A percentile compares a stretch with the other conserved stretches of the same genome.
Evolutionary conservation across 2,888 invertebrate species (phyloP).

Genomic region (Drosophila meridionalis): DNA sequence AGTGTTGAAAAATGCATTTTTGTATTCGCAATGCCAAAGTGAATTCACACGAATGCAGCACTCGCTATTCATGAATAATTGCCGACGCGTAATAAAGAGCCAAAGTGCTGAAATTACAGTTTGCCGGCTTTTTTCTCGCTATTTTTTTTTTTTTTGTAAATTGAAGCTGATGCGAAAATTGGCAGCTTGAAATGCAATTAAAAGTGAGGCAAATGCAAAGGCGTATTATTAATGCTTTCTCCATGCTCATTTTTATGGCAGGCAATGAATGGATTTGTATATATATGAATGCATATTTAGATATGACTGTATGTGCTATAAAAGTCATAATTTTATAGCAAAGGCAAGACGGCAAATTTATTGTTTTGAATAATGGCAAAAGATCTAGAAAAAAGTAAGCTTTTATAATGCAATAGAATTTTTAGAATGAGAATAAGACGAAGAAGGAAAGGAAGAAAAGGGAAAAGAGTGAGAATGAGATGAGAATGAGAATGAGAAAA

Average conservation of each 20-base stretch:
- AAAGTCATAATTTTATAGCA: constrained; percentile 3
- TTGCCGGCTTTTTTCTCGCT: constrained; percentile 9
- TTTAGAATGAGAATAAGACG: neutral
- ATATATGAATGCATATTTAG: neutral
- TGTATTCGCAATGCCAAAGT: constrained; percentile 40
- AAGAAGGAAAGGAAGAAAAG: no score
- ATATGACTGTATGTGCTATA: neutral
- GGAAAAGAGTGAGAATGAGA: neutral
- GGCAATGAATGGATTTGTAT: neutral
- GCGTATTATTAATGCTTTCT: constrained; percentile 42
- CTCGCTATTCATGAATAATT: constrained; percentile 48
- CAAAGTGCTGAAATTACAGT: constrained; percentile 66
- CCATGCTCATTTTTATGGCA: constrained; percentile 25
- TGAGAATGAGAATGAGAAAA: neutral
- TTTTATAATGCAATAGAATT: neutral
- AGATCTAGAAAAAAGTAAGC: neutral
- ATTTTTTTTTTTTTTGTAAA: constrained; percentile 6
- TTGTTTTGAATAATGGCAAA: neutral
- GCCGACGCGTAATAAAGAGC: constrained; percentile 59
- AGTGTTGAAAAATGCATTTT: constrained; percentile 70
- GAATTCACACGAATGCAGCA: constrained; percentile 49
- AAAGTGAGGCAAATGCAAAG: constrained; percentile 36
- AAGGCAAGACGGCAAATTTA: neutral
- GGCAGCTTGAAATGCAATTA: constrained; percentile 49
- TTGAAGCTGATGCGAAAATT: constrained; percentile 49